Evolutionary conservation across 2,888 invertebrate genomes (phyloP).

Genomic region (Dryocosmus kuriphilus): DNA sequence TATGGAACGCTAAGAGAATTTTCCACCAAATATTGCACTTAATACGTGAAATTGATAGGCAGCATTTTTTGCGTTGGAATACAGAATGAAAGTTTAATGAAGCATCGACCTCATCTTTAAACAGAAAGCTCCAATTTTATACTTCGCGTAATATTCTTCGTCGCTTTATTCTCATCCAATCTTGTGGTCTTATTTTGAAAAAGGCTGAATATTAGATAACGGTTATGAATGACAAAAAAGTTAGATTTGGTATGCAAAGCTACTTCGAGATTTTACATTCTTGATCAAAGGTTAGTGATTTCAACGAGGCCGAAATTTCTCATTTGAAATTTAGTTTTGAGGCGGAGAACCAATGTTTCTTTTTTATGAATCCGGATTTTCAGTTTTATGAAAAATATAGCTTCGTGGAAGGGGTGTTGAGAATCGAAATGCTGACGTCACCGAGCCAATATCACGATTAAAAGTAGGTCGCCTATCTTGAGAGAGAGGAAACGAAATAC

Average conservation of each 20-base stretch:
- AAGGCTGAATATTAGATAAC: neutral
- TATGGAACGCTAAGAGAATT: slow-evolving; percentile 10
- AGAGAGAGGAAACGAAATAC: neutral
- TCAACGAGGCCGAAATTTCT: neutral
- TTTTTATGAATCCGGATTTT: slow-evolving; percentile 1
- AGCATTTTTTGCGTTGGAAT: slow-evolving; percentile 2
- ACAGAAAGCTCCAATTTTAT: neutral
- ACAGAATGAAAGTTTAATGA: neutral
- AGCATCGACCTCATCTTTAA: neutral
- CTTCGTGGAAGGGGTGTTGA: slow-evolving; percentile 10
- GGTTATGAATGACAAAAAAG: too few relatives aligned
- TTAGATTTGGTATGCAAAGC: neutral
- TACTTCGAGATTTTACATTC: neutral
- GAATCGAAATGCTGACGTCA: slow-evolving; percentile 20
- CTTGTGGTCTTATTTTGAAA: neutral
- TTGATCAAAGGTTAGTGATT: neutral
- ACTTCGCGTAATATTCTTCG: neutral
- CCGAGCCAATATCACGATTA: slow-evolving; percentile 27
- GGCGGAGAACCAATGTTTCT: neutral
- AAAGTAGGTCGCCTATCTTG: slow-evolving; percentile 33
- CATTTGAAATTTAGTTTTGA: neutral
- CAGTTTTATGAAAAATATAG: slow-evolving; percentile 8
- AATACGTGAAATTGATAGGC: slow-evolving; percentile 1
- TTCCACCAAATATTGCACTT: slow-evolving; percentile 9
- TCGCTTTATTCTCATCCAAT: neutral